Evolutionary conservation across 2,113 vertebrate genomes (phyloP).

Genomic region (Cathartes aura): DNA sequence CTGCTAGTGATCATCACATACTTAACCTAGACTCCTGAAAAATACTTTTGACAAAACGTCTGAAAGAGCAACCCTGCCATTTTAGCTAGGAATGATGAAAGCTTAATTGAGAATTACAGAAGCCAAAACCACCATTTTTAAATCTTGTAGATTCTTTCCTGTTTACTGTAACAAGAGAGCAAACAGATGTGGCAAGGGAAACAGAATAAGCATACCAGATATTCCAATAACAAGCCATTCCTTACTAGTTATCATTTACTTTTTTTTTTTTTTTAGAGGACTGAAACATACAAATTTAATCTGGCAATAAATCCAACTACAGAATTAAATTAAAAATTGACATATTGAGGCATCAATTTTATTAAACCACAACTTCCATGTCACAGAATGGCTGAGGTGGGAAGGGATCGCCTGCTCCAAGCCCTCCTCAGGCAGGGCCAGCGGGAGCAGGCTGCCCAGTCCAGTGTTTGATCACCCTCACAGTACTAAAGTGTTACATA

Average conservation of each 20-base stretch:
- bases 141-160: not conserved
- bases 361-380: not conserved
- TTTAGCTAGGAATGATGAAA: not conserved
- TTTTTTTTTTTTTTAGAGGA: not conserved
- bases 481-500: accelerated
- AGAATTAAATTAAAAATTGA: not conserved
- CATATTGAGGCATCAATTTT: not conserved
- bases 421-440: not conserved
- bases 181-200: not conserved
- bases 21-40: not conserved
- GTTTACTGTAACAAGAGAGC: not conserved
- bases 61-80: not conserved
- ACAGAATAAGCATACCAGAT: not conserved
- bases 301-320: not conserved
- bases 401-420: not conserved
- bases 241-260: not conserved
- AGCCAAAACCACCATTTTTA: not conserved
- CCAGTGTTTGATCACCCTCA: not conserved
- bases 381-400: not conserved
- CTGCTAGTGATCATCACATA: not conserved
- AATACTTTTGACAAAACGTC: not conserved
- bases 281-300: not conserved
- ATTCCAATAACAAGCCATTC: not conserved
- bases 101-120: not conserved
- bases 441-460: not conserved